phyloP scores from a whole-genome alignment of 2,888 invertebrate genomes.

The Nematopogon swammerdamellus region DNA sequence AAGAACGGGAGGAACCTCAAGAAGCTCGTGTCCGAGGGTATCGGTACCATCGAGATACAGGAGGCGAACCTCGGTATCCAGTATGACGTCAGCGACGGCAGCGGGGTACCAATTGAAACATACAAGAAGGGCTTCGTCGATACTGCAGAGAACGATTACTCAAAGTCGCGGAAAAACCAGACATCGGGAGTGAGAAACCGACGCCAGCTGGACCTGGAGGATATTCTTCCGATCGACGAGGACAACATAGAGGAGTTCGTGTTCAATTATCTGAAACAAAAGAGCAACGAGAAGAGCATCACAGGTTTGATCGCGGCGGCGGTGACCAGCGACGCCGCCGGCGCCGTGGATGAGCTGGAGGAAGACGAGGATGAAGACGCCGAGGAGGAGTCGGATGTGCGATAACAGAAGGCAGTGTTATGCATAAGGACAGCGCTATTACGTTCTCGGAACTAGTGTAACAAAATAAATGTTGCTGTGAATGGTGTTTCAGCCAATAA shows the following conservation, averaged over 20 bases:
- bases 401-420: not conserved
- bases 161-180: conserved; percentile 15
- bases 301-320: conserved; percentile 39
- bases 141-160: conserved; percentile 34
- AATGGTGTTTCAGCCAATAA: not conserved
- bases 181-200: conserved; percentile 15
- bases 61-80: conserved; percentile 56
- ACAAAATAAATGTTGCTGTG: not conserved
- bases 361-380: conserved; percentile 20
- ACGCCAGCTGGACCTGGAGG: conserved; percentile 38
- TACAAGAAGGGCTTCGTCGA: conserved; percentile 62
- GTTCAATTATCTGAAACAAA: conserved; percentile 33
- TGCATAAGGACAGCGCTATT: not conserved
- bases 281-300: conserved; percentile 36
- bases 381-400: conserved; percentile 6
- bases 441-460: not conserved
- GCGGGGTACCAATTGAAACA: conserved; percentile 49
- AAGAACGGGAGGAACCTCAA: conserved; percentile 36
- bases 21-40: conserved; percentile 32
- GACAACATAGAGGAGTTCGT: conserved; percentile 40
- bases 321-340: conserved; percentile 29
- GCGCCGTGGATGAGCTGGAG: conserved; percentile 21
- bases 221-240: conserved; percentile 40
- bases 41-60: conserved; percentile 53
- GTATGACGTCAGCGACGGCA: conserved; percentile 55